Evolutionary conservation across 2,113 vertebrate species (phyloP), one percentile per base, ranked within the genome.

Genomic region (Erpornis zantholeuca): DNA sequence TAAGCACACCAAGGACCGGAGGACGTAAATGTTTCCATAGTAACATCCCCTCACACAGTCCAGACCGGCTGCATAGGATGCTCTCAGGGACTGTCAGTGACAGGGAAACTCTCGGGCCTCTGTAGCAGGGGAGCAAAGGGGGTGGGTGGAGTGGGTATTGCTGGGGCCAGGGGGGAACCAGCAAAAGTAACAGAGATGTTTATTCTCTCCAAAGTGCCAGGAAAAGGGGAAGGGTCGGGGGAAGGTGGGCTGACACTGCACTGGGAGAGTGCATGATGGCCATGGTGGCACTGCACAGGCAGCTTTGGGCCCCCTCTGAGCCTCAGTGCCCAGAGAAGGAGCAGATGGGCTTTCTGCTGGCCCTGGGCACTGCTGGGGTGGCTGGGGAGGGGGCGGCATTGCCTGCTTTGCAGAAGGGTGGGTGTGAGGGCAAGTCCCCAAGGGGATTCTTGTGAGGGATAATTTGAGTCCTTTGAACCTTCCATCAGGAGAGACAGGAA

Each of bases 1-100:
- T 63, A 77, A 94, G 45, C 64, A 53, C 35, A 57, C 47, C 71
- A 42, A 86, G 72, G 69, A 23, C 35, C 3, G 12, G 42, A 86
- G 25, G 91, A 94, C 3, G 64, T 90, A 60, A 91, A 29, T 88
- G 96, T 91, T 94, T 79, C 91, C 94, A 96, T 97, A 33, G 95
- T 33, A 90, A 93, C 90, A 27, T 68, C 47, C 50, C 28, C 33
- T 89, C 2, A 2, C n/a, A 23, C 49, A 11, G 70, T 10, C 53
- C 33, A 53, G 31, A 56, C 23, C 0, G 0, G 47, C 40, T 66
- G 33, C 61, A 22, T 8, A 17, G 44, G 60, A 72, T 70, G 75
- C 66, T 68, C 38, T 18, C 29, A 5, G 82, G 29, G 49, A 60
- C 44, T 64, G 24, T 3, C 21, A 2, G 38, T 5, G 25, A 7